Evolutionary conservation across 2,113 vertebrate species (phyloP).

Genomic region (Lampris incognitus): DNA sequence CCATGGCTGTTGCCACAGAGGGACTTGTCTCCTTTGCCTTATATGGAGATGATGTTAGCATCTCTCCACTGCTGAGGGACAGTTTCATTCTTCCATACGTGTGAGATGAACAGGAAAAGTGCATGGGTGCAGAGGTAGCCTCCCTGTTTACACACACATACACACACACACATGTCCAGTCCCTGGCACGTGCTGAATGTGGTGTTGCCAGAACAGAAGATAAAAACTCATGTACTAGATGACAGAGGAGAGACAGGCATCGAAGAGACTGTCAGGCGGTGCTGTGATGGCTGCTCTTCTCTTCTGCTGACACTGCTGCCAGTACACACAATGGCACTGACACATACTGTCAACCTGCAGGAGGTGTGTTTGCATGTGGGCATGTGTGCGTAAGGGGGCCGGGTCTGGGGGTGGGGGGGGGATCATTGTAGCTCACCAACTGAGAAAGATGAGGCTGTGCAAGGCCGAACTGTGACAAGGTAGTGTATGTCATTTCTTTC

Average conservation of each 20-base stretch:
- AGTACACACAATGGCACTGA: conserved; percentile 50
- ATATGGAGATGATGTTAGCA: too few relatives aligned
- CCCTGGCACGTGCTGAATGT: conserved; percentile 13
- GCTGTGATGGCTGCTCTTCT: conserved; percentile 28
- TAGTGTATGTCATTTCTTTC: conserved; percentile 24
- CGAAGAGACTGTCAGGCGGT: conserved; percentile 44
- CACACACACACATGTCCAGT: conserved; percentile 1
- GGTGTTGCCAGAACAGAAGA: conserved; percentile 20
- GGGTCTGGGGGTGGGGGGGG: conserved; percentile 6
- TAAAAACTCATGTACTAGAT: neutral
- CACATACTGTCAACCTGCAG: conserved; percentile 48
- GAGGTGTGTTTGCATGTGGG: neutral
- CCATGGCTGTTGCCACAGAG: too few relatives aligned
- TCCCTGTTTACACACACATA: neutral
- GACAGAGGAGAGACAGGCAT: conserved; percentile 44
- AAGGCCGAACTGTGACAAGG: conserved; percentile 13
- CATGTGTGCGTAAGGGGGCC: neutral
- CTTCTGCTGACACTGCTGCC: conserved; percentile 57
- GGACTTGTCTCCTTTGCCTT: too few relatives aligned
- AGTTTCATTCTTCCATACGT: too few relatives aligned
- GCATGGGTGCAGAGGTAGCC: too few relatives aligned
- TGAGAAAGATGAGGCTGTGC: conserved; percentile 5
- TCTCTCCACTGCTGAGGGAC: too few relatives aligned
- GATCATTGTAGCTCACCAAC: too few relatives aligned
- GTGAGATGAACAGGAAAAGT: neutral